Evolutionary conservation across 2,797 vertebrate species (phyloP).

Genomic region (Tragopan temminckii): DNA sequence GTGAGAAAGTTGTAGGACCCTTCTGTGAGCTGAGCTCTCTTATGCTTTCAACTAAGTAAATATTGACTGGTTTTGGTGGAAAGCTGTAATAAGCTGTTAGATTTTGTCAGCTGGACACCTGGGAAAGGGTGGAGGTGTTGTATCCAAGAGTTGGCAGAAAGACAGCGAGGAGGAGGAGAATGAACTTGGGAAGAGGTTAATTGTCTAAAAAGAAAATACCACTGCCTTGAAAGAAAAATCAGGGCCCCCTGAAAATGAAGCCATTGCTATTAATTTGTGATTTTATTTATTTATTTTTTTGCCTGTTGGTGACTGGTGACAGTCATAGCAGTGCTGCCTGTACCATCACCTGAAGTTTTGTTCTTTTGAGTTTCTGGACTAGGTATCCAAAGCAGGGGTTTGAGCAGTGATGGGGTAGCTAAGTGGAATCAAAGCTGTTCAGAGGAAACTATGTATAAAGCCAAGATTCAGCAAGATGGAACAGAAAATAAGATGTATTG

Average conservation of each 20-base stretch:
- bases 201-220: background rate
- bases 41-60: background rate
- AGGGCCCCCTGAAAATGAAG: background rate
- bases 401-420: background rate
- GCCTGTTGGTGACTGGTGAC: background rate
- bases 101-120: background rate
- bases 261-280: background rate
- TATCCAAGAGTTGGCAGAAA: background rate
- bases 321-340: background rate
- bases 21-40: background rate
- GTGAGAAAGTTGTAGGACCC: background rate
- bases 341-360: background rate
- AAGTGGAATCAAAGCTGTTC: background rate
- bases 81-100: background rate
- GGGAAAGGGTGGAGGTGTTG: background rate
- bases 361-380: background rate
- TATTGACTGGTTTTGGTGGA: background rate
- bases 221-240: background rate
- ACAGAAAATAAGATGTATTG: background rate
- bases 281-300: background rate
- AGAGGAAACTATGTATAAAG: background rate
- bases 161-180: background rate
- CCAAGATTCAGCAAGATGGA: background rate
- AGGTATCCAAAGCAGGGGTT: accelerated
- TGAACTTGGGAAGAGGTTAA: background rate